phyloP scores from a whole-genome alignment of 2,113 vertebrate genomes.

The Saccopteryx leptura region DNA sequence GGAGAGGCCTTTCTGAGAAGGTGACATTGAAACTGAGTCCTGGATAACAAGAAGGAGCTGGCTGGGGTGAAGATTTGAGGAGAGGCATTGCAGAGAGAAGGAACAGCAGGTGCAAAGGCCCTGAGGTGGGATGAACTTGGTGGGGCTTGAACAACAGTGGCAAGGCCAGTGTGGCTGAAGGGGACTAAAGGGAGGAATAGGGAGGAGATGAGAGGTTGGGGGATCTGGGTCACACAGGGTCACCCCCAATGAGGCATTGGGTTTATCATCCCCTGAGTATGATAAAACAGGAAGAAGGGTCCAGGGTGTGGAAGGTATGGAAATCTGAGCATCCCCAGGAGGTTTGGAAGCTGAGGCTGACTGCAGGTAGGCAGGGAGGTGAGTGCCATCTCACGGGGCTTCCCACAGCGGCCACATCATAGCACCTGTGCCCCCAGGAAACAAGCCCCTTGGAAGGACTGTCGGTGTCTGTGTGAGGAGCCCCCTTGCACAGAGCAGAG shows the following conservation, averaged over 20 bases:
- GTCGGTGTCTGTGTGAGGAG: neutral
- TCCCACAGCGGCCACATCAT: accelerated
- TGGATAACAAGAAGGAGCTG: neutral
- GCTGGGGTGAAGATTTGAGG: no score
- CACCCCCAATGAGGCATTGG: accelerated
- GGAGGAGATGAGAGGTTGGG: neutral
- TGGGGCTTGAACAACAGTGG: neutral
- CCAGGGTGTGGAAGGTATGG: neutral
- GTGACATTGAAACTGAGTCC: neutral
- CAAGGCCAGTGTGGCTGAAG: neutral
- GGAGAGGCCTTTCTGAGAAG: neutral
- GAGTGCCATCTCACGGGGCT: accelerated
- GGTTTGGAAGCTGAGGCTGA: neutral
- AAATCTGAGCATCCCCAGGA: accelerated
- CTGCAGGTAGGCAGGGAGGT: neutral
- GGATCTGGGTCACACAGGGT: neutral
- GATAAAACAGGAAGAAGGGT: no score
- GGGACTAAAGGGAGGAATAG: no score
- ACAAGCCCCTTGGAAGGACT: neutral
- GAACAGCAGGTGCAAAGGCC: neutral
- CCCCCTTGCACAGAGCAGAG: neutral
- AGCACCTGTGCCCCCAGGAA: neutral
- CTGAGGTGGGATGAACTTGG: neutral
- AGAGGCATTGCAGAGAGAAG: accelerated
- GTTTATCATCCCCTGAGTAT: neutral